Evolutionary conservation across 1,140 invertebrate species (phyloP), one percentile per base, ranked within the genome.

Genomic region (Aphelenchoides fujianensis): DNA sequence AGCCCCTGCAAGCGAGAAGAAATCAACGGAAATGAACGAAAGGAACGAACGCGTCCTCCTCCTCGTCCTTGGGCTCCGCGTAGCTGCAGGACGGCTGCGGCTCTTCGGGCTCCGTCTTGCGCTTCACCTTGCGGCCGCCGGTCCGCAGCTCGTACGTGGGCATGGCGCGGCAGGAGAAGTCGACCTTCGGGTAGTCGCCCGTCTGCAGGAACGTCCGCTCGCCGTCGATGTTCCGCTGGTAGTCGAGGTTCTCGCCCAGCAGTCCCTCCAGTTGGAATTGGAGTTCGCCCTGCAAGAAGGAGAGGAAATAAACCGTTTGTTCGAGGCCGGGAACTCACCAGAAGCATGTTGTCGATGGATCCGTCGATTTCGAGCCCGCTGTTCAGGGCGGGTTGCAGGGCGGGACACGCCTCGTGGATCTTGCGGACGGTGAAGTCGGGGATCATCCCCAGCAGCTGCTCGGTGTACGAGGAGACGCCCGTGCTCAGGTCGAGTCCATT

Each of bases 151-250:
- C 70, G 62, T 34, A 79, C 12, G 41, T 36, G 9, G 75, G 75
- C 69, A 75, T 74, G 16, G 30, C 19, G 3, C 77, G 35, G 31
- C 23, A 71, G 9, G 12, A 16, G 35, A 76, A 57, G 48, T 76
- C 74, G 27, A 61, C 66, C 30, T 70, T 79, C 32, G 75, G 75
- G 34, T 76, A 76, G 27, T 76, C 75, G 23, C 75, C 75, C 0
- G 75, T 79, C 12, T 41, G 32, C 23, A 76, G 36, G 55, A 78
- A 76, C 9, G 61, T 78, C 12, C 74, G 53, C 55, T 79, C 75
- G 2, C 75, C 75, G 31, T 76, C 54, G 12, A 79, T 63, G 34
- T 37, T 74, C 28, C 55, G 74, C 30, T 74, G 77, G 23, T 61
- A 61, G 31, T 76, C 72, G 5, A 75, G 34, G 23, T 75, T 78